Base-by-base conservation (phyloP, 64 coral and sea anemone genomes). In the Anthopleura sola region DNA sequence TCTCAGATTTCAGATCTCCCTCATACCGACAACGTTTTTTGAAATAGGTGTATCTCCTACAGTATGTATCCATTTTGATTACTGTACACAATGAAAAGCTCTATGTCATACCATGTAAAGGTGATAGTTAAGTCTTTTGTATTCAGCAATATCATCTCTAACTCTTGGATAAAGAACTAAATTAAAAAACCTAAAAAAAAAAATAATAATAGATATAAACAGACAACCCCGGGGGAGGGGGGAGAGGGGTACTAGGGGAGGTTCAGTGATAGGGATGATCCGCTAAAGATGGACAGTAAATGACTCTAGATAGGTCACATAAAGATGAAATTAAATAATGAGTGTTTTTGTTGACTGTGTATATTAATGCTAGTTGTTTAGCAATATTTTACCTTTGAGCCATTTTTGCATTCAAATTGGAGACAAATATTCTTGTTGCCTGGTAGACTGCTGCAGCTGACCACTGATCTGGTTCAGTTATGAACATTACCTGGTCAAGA, bases 391-490 rank as follows among this genome's bases (percentile, higher is more conserved):
- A 99, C 97, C 97, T 99, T 89, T 99, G 97, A 51, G 97, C 90
- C 93, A 99, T 99, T 88, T 95, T 99, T 64, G 40, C 93, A 99
- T 99, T 99, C 32, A 92, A 78, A 81, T 99, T 99, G 62, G 97
- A 99, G 39, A 95, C 97, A 90, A 99, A 99, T 90, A 78, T 99
- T 60, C 88, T 94, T 46, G 97, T 99, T 64, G 90, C 97, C 55
- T 99, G 97, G 78, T 91, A 99, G 84, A 99, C 89, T 33, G 97
- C 97, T 75, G 97, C 97, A 18, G 97, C 97, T 78, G 82, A 92
- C 97, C 97, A 99, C 1, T 57, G 84, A 29, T 99, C 97, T 36
- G 97, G 97, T 82, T 99, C 85, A 50, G 97, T 99, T 46, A 99
- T 55, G 84, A 55, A 95, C 26, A 99, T 50, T 31, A 99, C 97